These are phyloP conservation scores for Zaprionus lachaisei DNA, from an alignment of 1,140 invertebrate genomes.

Conservation along the genomic window DNA sequence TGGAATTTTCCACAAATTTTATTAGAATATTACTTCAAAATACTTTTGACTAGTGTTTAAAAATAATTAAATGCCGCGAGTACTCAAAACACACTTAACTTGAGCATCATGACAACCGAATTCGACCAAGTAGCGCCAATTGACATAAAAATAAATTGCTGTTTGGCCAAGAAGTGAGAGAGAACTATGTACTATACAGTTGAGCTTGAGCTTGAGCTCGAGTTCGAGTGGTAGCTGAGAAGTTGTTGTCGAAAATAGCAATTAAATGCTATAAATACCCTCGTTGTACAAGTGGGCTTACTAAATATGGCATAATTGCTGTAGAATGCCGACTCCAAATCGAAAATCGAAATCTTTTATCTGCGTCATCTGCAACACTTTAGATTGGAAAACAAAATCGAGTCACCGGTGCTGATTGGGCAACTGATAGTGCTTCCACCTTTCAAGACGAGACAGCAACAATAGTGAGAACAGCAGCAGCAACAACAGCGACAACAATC, in stretches of 20 bases:
- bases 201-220: background rate
- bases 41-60: background rate
- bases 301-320: conserved; percentile 72
- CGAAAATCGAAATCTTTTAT: conserved; percentile 46
- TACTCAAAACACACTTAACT: conserved; percentile 18
- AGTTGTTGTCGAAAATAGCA: conserved; percentile 65
- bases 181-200: background rate
- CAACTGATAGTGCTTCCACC: conserved; percentile 43
- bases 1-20: background rate
- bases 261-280: conserved; percentile 70
- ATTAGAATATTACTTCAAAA: background rate
- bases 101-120: conserved; percentile 1
- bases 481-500: conserved; percentile 28
- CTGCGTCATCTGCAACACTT: conserved; percentile 71
- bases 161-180: conserved; percentile 1
- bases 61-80: conserved; percentile 5
- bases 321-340: conserved; percentile 35
- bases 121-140: conserved; percentile 23
- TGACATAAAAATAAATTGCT: conserved; percentile 29
- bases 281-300: conserved; percentile 19
- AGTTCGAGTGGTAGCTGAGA: conserved; percentile 38
- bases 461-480: background rate
- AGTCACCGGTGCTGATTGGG: conserved; percentile 36
- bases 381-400: conserved; percentile 40
- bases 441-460: background rate